Percentiles rank a stretch among this genome's conserved stretches.
phyloP scores from a whole-genome alignment of 2,888 invertebrate genomes.

The Lycia hirtaria region DNA sequence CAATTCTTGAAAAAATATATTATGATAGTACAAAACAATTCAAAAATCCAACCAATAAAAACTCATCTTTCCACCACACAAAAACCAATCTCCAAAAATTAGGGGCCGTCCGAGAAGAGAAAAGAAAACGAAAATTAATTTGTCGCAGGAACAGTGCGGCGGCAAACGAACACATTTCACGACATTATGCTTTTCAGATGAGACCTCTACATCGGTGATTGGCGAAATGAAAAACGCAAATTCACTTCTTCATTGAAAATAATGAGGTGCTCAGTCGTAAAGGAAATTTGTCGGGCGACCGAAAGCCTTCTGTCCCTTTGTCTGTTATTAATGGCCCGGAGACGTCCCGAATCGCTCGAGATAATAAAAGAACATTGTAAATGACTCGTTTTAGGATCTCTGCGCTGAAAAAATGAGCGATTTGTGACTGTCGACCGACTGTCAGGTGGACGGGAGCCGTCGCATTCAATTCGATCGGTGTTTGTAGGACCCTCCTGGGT shows the following conservation, averaged over 20 bases:
- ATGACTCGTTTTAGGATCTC: conserved; percentile 55
- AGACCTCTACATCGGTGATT: conserved; percentile 34
- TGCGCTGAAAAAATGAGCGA: conserved; percentile 52
- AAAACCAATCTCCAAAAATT: conserved; percentile 22
- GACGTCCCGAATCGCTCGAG: conserved; percentile 53
- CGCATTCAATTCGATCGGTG: conserved; percentile 19
- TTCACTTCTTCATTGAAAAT: conserved; percentile 61
- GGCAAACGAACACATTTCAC: conserved; percentile 34
- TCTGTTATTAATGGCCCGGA: conserved; percentile 61
- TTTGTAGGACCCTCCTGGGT: not conserved
- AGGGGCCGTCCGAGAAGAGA: conserved; percentile 7
- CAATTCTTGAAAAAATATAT: not conserved
- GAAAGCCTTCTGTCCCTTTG: conserved; percentile 56
- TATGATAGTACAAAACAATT: not conserved
- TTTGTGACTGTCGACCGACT: conserved; percentile 55
- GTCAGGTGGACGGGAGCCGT: conserved; percentile 32
- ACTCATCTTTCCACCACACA: conserved; percentile 5
- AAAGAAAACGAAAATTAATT: conserved; percentile 26
- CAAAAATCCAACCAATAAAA: conserved; percentile 13
- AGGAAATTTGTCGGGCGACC: conserved; percentile 58
- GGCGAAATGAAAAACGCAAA: conserved; percentile 52
- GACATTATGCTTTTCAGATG: conserved; percentile 23
- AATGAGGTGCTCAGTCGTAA: conserved; percentile 60
- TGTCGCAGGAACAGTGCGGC: conserved; percentile 11
- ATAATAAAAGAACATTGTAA: conserved; percentile 65